Evolutionary conservation across 2,888 invertebrate species (phyloP).

Genomic region (Latrodectus elegans): DNA sequence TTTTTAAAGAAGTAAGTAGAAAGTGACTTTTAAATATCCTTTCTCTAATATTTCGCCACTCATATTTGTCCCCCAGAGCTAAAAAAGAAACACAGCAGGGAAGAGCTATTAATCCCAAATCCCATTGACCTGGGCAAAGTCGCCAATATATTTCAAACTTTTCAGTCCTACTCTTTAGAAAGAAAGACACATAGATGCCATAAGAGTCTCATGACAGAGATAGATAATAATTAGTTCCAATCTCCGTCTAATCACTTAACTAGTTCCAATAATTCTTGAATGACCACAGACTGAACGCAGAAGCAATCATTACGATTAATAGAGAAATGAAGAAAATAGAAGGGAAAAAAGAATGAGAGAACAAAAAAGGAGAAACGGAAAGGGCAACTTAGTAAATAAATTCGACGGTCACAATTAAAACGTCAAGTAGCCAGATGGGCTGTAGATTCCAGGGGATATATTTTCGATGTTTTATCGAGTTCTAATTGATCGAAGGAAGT

Average conservation of each 20-base stretch:
- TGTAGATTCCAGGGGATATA: constrained; percentile 44
- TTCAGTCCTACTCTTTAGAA: constrained; percentile 24
- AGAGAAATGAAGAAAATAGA: constrained; percentile 6
- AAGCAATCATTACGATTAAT: constrained; percentile 42
- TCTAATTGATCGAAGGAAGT: constrained; percentile 67
- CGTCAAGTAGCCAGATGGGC: constrained; percentile 58
- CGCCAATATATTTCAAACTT: constrained; percentile 59
- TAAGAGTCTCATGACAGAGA: constrained; percentile 57
- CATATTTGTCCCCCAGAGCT: constrained; percentile 19
- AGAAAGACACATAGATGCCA: constrained; percentile 39
- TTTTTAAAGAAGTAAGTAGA: too few relatives aligned
- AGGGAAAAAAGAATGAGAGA: constrained; percentile 27
- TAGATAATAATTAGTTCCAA: constrained; percentile 63
- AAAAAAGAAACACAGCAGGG: constrained; percentile 46
- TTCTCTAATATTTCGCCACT: constrained; percentile 8
- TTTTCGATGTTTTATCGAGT: constrained; percentile 63
- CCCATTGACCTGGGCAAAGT: constrained; percentile 59
- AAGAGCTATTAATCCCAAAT: constrained; percentile 65
- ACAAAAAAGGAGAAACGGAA: constrained; percentile 27
- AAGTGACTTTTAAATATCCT: not conserved
- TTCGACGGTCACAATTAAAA: constrained; percentile 63
- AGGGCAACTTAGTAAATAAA: constrained; percentile 55
- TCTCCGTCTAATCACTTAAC: constrained; percentile 64
- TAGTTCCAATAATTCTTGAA: constrained; percentile 58
- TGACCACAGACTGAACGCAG: constrained; percentile 53